phyloP scores from a whole-genome alignment of 2,888 invertebrate genomes.

The Mythimna loreyi region DNA sequence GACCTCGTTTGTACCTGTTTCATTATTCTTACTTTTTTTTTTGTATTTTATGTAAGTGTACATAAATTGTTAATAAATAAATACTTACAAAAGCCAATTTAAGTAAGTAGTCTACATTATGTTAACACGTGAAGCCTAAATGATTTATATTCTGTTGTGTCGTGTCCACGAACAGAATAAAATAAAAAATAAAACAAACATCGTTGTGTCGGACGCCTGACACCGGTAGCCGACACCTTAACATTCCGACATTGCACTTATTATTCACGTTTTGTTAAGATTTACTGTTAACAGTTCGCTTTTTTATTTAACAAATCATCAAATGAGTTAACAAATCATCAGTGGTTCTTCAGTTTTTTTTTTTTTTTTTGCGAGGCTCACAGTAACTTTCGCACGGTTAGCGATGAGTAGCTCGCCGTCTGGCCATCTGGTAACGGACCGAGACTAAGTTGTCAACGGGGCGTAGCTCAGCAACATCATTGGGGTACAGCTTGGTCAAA shows the following conservation, averaged over 20 bases:
- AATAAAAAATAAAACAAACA: slow-evolving; percentile 72
- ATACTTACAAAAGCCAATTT: neutral
- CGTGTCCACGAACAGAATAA: slow-evolving; percentile 64
- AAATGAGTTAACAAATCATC: no score
- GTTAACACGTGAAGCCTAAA: slow-evolving; percentile 54
- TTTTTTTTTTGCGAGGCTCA: no score
- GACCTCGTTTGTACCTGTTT: no score
- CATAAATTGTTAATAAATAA: neutral
- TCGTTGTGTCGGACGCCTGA: slow-evolving; percentile 50
- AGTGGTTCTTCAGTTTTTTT: no score
- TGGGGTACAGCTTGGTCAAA: no score
- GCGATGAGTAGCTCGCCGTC: no score
- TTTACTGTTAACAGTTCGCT: slow-evolving; percentile 60
- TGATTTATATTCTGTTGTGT: slow-evolving; percentile 69
- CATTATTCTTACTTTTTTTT: no score
- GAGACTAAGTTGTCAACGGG: no score
- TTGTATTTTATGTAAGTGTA: neutral
- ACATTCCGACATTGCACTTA: slow-evolving; percentile 34
- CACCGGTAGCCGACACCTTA: slow-evolving; percentile 45
- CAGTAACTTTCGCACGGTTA: no score
- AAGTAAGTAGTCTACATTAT: slow-evolving; percentile 54
- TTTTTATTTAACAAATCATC: no score
- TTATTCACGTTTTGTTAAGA: slow-evolving; percentile 47
- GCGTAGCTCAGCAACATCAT: no score
- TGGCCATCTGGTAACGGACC: no score